phyloP scores from a whole-genome alignment of 2,113 vertebrate genomes.

The Oreotragus oreotragus region DNA sequence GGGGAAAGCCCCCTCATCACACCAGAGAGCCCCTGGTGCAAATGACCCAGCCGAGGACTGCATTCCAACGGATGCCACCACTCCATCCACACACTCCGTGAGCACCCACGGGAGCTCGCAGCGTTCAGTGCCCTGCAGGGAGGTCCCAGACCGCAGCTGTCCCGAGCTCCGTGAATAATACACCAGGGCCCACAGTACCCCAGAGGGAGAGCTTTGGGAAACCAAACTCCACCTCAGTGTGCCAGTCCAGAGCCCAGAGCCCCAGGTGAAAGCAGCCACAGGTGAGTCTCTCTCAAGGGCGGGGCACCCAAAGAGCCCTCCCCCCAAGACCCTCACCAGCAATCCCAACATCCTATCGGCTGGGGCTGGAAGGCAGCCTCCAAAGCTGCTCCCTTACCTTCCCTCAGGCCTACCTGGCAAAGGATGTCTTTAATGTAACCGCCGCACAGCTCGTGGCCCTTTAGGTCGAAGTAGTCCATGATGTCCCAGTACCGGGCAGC shows the following conservation, averaged over 20 bases:
- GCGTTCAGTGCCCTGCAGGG: no score
- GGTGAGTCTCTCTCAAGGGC: neutral
- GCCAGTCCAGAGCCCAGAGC: neutral
- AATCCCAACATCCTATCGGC: neutral
- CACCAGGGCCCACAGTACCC: no score
- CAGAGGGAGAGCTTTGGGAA: neutral
- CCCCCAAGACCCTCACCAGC: no score
- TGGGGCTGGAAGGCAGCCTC: no score
- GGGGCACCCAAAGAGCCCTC: neutral
- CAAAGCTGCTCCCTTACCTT: neutral
- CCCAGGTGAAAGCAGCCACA: neutral
- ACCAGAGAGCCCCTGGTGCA: neutral
- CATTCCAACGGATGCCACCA: neutral
- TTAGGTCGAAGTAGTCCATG: constrained; percentile 78
- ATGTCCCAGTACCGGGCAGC: constrained; percentile 85
- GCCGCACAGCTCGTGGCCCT: constrained; percentile 76
- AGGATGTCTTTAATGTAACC: constrained; percentile 85
- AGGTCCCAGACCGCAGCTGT: neutral
- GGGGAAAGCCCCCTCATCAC: neutral
- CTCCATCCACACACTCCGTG: accelerated
- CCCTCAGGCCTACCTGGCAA: constrained; percentile 84
- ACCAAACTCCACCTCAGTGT: neutral
- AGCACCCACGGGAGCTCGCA: neutral
- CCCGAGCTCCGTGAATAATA: neutral
- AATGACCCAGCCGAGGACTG: neutral